Conservation (phyloP, 2,113 vertebrate species). For the Bungarus multicinctus region DNA sequence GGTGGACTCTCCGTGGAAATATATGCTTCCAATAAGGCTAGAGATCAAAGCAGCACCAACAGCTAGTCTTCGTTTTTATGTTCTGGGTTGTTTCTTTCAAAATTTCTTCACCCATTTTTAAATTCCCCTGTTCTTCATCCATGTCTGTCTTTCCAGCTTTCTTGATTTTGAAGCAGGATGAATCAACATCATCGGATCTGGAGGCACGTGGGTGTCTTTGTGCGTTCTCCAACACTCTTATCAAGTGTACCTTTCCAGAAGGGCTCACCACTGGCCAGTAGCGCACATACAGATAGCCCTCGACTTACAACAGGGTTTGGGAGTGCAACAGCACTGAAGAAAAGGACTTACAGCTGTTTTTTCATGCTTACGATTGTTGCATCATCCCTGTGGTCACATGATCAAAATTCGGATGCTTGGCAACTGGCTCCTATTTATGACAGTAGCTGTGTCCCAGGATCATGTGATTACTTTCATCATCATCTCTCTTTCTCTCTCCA, state of each 20-base stretch:
- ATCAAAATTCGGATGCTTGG: neutral
- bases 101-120: neutral
- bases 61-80: neutral
- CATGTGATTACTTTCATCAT: neutral
- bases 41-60: neutral
- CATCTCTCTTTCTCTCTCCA: too few relatives aligned
- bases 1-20: neutral
- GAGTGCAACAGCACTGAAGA: neutral
- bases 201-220: neutral
- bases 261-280: neutral
- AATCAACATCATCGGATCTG: neutral
- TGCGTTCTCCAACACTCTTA: neutral
- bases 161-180: neutral
- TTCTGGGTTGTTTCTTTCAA: neutral
- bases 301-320: neutral
- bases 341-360: neutral
- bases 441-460: neutral
- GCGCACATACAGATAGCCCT: neutral
- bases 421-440: neutral
- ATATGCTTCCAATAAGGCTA: neutral
- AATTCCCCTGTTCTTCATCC: neutral
- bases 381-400: neutral
- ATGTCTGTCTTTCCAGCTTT: neutral
- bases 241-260: neutral
- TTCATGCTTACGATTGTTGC: neutral